Evolutionary conservation across 2,113 vertebrate genomes (phyloP).

Genomic region (Caranx ignobilis): DNA sequence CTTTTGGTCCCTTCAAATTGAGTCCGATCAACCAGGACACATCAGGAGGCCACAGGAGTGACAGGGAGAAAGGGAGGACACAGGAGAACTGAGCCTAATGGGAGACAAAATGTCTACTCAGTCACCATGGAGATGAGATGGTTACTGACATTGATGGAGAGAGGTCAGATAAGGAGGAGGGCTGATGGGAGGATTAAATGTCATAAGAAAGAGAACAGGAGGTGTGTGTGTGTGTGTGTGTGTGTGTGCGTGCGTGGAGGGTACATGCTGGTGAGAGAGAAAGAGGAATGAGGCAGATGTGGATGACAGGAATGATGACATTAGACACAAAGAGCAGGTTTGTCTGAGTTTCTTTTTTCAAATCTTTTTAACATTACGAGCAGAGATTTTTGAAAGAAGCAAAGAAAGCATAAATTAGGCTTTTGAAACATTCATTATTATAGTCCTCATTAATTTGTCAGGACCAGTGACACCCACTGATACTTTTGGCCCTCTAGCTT

Average conservation of each 20-base stretch:
- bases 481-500: too few relatives aligned
- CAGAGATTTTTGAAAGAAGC: too few relatives aligned
- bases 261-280: constrained; percentile 24
- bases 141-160: constrained; percentile 51
- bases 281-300: constrained; percentile 7
- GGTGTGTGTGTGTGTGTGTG: not conserved
- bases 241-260: too few relatives aligned
- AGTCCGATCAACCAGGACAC: not conserved
- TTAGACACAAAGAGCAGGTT: constrained; percentile 1
- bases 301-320: constrained; percentile 6
- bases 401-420: too few relatives aligned
- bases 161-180: constrained; percentile 24
- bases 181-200: constrained; percentile 48
- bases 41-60: not conserved
- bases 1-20: constrained; percentile 7
- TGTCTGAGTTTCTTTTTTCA: too few relatives aligned
- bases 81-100: constrained; percentile 11
- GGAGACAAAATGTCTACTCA: constrained; percentile 40
- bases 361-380: too few relatives aligned
- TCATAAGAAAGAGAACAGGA: constrained; percentile 45
- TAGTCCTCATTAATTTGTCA: too few relatives aligned
- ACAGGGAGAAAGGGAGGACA: constrained; percentile 4
- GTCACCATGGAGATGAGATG: constrained; percentile 33
- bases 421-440: too few relatives aligned
- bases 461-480: too few relatives aligned